Evolutionary conservation across 2,797 vertebrate species (phyloP), one percentile per base, ranked within the genome.

Genomic region (Sebastes steindachneri): DNA sequence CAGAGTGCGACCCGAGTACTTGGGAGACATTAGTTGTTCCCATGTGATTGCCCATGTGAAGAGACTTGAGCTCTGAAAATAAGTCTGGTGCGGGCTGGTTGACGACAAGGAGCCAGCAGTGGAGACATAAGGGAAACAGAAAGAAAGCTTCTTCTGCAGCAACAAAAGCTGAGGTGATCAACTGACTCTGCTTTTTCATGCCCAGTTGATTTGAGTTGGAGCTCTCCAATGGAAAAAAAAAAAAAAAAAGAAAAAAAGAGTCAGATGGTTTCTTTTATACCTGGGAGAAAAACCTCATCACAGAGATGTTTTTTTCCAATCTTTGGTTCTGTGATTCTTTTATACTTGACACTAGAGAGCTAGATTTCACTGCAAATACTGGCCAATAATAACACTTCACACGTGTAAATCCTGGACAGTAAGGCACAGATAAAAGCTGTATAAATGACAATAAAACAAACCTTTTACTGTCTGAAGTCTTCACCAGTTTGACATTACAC

Each of bases 1-100:
- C 60, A 76, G 82, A 90, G 82, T 60, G 70, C 80, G 84, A 79
- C 79, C 71, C 37, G 35, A 73, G 76, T 82, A 79, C 88, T 84
- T 62, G 87, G 84, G 87, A 93, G 84, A 88, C 75, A 91, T 92
- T 93, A 89, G 75, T 64, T 66, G 81, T 89, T 92, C 82, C 85
- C 88, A 86, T 89, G 76, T 86, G 92, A 87, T 55, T 73, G 85
- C 68, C 89, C 89, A 85, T 87, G 88, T 93, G 92, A 91, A 85
- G 72, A 93, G 85, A 80, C 80, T 57, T 65, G 51, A 87, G 87
- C 79, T 84, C 54, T 82, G 84, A 88, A 90, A 91, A 89, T 91
- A 91, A 79, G 80, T 77, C 80, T 87, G 67, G 62, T 75, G 77
- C 67, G 68, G 79, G 57, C 84, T 83, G 86, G 78, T 75, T 79